A percentile compares a stretch with the other conserved stretches of the same genome.
phyloP scores from a whole-genome alignment of 2,797 vertebrate genomes.

The Dendrocincla fuliginosa region DNA sequence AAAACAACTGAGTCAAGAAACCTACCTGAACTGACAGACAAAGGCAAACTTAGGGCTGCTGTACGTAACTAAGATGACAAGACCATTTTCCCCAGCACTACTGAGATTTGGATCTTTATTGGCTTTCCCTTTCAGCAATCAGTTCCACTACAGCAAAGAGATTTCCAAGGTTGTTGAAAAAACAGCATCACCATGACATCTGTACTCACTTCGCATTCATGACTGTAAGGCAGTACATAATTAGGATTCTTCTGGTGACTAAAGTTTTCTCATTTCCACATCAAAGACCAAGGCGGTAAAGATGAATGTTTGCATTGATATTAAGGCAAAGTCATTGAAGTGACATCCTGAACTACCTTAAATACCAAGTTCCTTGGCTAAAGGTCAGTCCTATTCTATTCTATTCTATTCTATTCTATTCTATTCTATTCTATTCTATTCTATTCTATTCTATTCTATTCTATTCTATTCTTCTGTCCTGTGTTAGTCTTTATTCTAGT shows the following conservation, averaged over 20 bases:
- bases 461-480: neutral
- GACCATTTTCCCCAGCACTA: neutral
- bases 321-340: neutral
- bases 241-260: neutral
- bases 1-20: neutral
- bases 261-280: neutral
- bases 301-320: neutral
- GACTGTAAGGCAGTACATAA: neutral
- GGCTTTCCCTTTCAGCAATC: neutral
- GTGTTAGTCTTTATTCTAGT: neutral
- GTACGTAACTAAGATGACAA: neutral
- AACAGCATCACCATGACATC: neutral
- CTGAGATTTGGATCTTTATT: neutral
- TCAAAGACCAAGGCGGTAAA: neutral
- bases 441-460: neutral
- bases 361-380: neutral
- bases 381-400: neutral
- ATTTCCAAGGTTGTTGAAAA: neutral
- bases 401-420: neutral
- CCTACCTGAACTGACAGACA: neutral
- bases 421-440: neutral
- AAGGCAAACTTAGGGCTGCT: neutral
- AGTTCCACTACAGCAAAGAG: neutral
- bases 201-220: neutral
- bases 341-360: neutral